Percentiles rank a stretch among this genome's conserved stretches.
These are phyloP conservation scores for Hirtodrosophila duncani DNA, from an alignment of 2,888 invertebrate genomes.

Conservation along the genomic window DNA sequence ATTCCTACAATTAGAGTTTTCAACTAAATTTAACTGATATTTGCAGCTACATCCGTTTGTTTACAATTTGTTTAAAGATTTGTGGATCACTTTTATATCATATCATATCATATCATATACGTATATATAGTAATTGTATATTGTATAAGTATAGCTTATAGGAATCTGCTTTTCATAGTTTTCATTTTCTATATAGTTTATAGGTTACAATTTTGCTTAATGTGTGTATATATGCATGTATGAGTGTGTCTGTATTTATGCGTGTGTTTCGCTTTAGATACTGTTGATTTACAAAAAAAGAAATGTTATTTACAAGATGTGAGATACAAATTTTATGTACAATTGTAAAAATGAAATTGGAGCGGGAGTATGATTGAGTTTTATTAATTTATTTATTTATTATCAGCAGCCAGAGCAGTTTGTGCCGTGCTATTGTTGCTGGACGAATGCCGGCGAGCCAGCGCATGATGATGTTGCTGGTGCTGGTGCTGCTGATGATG, in stretches of 20 bases:
- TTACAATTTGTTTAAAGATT: no score
- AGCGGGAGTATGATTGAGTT: constrained; percentile 1
- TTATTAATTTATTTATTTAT: constrained; percentile 33
- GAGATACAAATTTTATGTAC: constrained; percentile 39
- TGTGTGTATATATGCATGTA: constrained; percentile 43
- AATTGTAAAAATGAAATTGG: constrained; percentile 28
- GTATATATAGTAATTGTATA: constrained; percentile 23
- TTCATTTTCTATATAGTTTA: constrained; percentile 43
- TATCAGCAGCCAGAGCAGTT: constrained; percentile 43
- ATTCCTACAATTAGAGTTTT: no score
- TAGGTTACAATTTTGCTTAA: constrained; percentile 52
- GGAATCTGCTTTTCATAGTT: constrained; percentile 62
- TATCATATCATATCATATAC: constrained; percentile 32
- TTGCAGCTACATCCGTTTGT: no score
- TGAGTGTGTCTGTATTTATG: constrained; percentile 5
- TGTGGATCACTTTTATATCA: no score
- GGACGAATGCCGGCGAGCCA: constrained; percentile 73
- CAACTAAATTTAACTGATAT: no score
- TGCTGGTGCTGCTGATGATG: constrained; percentile 25
- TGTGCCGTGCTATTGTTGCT: constrained; percentile 58
- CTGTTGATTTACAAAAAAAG: constrained; percentile 48
- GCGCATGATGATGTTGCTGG: constrained; percentile 51
- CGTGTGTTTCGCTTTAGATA: constrained; percentile 41
- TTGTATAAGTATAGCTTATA: constrained; percentile 56
- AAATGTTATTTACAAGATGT: constrained; percentile 49